Evolutionary conservation across 2,113 vertebrate genomes (phyloP).

Genomic region (Aegotheles bennettii): DNA sequence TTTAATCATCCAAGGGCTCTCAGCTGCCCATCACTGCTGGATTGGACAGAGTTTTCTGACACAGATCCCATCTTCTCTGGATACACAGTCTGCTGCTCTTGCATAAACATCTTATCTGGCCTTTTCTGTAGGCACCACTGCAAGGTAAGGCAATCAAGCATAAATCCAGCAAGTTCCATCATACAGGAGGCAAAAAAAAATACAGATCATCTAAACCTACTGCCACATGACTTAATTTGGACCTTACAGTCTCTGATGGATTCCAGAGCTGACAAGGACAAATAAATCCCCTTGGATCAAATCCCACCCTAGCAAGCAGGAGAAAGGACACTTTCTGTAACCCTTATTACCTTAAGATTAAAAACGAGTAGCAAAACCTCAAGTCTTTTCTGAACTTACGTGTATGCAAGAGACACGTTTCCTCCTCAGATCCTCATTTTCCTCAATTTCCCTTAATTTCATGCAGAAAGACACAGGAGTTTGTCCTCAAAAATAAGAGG

Average conservation of each 20-base stretch:
- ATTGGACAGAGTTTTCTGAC: not conserved
- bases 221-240: not conserved
- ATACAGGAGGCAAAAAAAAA: not conserved
- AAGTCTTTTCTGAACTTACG: not conserved
- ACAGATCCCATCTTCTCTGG: not conserved
- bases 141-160: not conserved
- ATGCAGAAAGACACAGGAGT: not conserved
- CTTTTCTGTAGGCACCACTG: not conserved
- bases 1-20: not conserved
- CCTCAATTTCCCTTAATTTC: not conserved
- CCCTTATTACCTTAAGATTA: not conserved
- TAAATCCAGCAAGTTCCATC: not conserved
- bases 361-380: not conserved
- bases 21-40: not conserved
- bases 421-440: not conserved
- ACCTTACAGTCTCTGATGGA: not conserved
- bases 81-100: conserved; percentile 11
- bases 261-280: not conserved
- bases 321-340: not conserved
- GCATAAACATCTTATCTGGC: not conserved
- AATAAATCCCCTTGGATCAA: not conserved
- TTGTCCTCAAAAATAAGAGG: not conserved
- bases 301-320: not conserved
- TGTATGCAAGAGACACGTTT: not conserved
- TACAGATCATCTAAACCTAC: not conserved